phyloP scores from a whole-genome alignment of 2,888 invertebrate species.

The Agrenia bidenticulata region DNA sequence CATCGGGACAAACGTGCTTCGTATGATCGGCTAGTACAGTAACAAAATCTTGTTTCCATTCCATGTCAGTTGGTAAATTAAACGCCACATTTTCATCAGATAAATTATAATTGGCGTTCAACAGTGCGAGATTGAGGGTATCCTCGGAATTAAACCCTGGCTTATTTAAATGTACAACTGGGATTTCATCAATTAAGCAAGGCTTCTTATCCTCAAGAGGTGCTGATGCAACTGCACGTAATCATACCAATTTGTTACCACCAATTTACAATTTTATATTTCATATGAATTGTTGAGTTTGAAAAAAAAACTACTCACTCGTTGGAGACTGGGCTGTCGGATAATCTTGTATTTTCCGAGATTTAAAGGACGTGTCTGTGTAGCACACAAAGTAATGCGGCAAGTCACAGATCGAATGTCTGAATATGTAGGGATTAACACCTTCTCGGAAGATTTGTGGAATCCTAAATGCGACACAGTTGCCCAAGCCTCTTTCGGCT shows the following conservation, averaged over 20 bases:
- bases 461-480: neutral
- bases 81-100: neutral
- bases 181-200: neutral
- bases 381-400: neutral
- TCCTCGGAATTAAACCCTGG: neutral
- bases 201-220: neutral
- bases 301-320: too few relatives aligned
- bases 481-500: neutral
- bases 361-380: neutral
- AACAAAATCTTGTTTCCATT: neutral
- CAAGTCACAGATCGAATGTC: neutral
- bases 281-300: too few relatives aligned
- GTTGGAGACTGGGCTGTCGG: too few relatives aligned
- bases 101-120: neutral
- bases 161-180: neutral
- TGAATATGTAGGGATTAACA: neutral
- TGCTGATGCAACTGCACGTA: neutral
- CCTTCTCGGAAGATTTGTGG: neutral
- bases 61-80: too few relatives aligned
- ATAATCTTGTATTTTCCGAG: too few relatives aligned
- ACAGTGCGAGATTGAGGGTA: neutral
- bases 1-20: neutral
- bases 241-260: neutral
- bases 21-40: neutral
- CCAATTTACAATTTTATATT: too few relatives aligned